Conservation (phyloP, 2,113 vertebrate species). For the Hemibates koningsi region DNA sequence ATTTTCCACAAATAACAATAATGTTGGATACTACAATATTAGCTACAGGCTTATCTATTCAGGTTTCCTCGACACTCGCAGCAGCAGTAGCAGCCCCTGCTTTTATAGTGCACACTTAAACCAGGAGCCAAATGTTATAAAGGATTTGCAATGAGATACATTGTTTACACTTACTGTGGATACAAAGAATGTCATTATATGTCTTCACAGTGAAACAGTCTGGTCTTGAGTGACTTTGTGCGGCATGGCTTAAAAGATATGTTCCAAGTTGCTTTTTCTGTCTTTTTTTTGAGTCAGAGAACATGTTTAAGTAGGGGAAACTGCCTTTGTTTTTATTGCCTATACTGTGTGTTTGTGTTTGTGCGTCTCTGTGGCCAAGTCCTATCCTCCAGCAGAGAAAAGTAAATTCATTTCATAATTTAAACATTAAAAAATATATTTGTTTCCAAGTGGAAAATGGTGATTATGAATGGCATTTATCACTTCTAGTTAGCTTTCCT, state of each 20-base stretch:
- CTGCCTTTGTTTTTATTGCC: not conserved
- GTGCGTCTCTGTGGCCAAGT: not conserved
- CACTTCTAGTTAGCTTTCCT: not conserved
- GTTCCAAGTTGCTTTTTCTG: not conserved
- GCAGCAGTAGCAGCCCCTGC: not conserved
- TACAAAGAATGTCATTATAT: not conserved
- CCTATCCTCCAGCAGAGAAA: not conserved
- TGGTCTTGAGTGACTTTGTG: not conserved
- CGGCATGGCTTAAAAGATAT: not conserved
- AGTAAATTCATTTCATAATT: not conserved
- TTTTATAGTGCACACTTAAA: not conserved
- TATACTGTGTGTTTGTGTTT: not conserved
- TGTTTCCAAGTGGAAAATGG: not conserved
- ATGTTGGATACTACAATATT: conserved; percentile 18
- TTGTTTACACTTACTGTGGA: conserved; percentile 4
- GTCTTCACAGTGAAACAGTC: not conserved
- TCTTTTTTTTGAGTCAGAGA: not conserved
- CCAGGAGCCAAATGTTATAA: not conserved
- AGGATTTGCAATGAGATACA: not conserved
- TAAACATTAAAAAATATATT: not conserved
- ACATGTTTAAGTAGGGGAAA: not conserved
- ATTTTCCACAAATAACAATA: conserved; percentile 40
- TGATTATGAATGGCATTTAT: not conserved
- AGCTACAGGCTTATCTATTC: conserved; percentile 36
- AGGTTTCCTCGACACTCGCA: not conserved